These are phyloP conservation scores for Pinctada fucata DNA, from an alignment of 2,888 invertebrate genomes.

Conservation along the genomic window DNA sequence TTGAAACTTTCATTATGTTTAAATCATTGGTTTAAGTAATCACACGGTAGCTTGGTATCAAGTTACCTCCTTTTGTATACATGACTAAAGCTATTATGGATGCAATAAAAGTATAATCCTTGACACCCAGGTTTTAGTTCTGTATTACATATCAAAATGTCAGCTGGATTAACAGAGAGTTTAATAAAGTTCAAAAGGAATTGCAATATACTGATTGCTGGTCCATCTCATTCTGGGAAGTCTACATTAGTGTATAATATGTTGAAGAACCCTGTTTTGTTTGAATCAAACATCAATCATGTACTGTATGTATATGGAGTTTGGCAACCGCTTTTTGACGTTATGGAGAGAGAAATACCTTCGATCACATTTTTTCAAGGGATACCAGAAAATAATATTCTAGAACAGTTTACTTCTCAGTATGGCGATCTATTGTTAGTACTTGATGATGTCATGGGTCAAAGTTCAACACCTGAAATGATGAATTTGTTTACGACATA, in stretches of 20 bases:
- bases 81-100: too few species aligned
- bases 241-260: not conserved
- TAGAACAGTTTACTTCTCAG: constrained; percentile 25
- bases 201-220: constrained; percentile 8
- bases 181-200: constrained; percentile 9
- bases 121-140: not conserved
- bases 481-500: constrained; percentile 32
- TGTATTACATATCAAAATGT: not conserved
- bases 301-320: too few species aligned
- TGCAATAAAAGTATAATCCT: not conserved
- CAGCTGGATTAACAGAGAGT: not conserved
- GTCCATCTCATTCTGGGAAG: constrained; percentile 8
- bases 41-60: not conserved
- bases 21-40: not conserved
- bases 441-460: constrained; percentile 38
- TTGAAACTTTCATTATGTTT: not conserved
- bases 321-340: constrained; percentile 18
- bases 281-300: constrained; percentile 14
- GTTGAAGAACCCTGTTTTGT: constrained; percentile 2
- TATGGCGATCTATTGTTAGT: constrained; percentile 21
- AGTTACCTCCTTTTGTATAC: not conserved
- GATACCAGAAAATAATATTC: constrained; percentile 30
- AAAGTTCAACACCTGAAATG: constrained; percentile 14
- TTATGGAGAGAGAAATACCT: constrained; percentile 18
- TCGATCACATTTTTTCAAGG: constrained; percentile 30